Conservation (phyloP, 2,797 vertebrate genomes). For the Echeneis naucrates region DNA sequence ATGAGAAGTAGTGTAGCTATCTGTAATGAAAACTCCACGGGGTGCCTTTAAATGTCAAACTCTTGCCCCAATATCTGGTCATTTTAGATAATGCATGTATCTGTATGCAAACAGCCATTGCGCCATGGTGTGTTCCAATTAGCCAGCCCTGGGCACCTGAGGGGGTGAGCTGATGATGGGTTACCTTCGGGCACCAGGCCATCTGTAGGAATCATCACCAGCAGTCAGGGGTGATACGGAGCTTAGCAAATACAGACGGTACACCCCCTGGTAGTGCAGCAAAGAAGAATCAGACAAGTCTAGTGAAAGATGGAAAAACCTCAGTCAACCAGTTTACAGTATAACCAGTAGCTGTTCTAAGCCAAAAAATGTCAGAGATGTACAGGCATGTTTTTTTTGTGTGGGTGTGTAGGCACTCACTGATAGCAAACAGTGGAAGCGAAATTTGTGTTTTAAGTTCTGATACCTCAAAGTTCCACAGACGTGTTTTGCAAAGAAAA, state of each 20-base stretch:
- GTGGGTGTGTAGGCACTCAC: not conserved
- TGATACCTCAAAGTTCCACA: not conserved
- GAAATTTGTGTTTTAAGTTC: not conserved
- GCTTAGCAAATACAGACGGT: conserved; percentile 6
- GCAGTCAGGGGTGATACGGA: conserved; percentile 22
- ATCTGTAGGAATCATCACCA: conserved; percentile 61
- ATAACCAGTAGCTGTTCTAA: not conserved
- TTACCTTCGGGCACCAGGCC: conserved; percentile 58
- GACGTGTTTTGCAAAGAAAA: not conserved
- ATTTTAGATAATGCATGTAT: conserved; percentile 31
- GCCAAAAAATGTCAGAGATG: not conserved
- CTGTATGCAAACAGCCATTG: conserved; percentile 2
- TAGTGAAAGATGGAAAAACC: not conserved
- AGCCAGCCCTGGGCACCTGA: conserved; percentile 47
- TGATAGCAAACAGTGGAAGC: not conserved
- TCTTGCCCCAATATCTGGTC: not conserved
- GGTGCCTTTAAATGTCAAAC: conserved; percentile 43
- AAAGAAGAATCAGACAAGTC: not conserved
- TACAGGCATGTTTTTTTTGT: not conserved
- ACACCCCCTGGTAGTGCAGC: conserved; percentile 3
- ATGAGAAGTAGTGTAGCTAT: not conserved
- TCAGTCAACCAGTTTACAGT: not conserved
- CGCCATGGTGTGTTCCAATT: conserved; percentile 58
- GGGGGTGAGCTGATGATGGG: conserved; percentile 40
- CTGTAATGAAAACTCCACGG: conserved; percentile 25